Base-by-base conservation (phyloP, 1,140 invertebrate genomes). In the Seison nebaliae region DNA sequence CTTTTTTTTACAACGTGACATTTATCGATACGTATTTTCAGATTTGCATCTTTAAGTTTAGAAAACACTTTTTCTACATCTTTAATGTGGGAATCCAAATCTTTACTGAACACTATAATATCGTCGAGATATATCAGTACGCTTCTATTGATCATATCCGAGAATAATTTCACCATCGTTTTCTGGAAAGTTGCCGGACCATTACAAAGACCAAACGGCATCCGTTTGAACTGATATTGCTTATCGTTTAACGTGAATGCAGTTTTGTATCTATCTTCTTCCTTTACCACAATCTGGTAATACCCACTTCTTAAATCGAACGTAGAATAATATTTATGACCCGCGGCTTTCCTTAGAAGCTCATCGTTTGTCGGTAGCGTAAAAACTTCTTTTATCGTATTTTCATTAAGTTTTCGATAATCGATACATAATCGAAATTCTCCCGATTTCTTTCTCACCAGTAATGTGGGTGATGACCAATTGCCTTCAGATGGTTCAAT, bases 191-290 rank as follows among this genome's bases (percentile, higher is more conserved):
- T 57, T 2, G 55, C 51, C 11, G 48, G 51, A 2, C 52, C 51
- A 21, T 57, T 55, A 2, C 40, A 42, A 0, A 65, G 41, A 0
- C 59, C 61, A 46, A 61, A 63, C 0, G 57, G 53, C 53, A 63
- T 55, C 1, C 46, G 31, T 6, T 29, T 49, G 33, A 47, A 52
- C 38, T 48, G 46, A 40, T 46, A 55, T 11, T 38, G 35, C n/a
- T 43, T 36, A 5, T 39, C 17, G 14, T 23, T 18, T 9, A 19
- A 21, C 12, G 28, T 36, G 20, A 46, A 44, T 7, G 28, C 43
- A 28, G 46, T 11, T n/a, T 33, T 33, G 17, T 33, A 11, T 18
- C 21, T 33, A 18, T 33, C 31, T 17, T 33, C 31, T 33, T 33
- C 1, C n/a, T 16, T 19, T 18, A 33, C n/a, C 15, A 19, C 11